Percentiles rank a stretch among this genome's conserved stretches.
Evolutionary conservation across 2,113 vertebrate genomes (phyloP).

Genomic region (Caloenas nicobarica): DNA sequence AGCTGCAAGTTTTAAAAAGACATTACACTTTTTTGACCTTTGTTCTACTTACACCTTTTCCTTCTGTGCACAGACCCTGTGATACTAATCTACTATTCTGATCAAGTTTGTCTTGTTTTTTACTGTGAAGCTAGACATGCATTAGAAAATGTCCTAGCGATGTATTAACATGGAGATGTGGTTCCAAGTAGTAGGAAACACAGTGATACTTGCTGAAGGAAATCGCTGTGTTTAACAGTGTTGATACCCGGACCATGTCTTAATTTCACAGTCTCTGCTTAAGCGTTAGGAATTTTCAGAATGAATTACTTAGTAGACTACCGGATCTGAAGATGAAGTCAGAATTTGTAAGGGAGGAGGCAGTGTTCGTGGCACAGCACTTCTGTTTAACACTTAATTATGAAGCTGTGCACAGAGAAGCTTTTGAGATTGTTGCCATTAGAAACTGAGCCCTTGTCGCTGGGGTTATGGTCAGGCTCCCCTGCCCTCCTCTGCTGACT

Average conservation of each 20-base stretch:
- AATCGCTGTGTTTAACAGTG: constrained; percentile 28
- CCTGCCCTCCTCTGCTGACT: constrained; percentile 56
- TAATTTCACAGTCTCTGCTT: constrained; percentile 30
- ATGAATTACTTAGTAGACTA: constrained; percentile 48
- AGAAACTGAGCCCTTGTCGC: constrained; percentile 75
- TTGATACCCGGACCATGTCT: constrained; percentile 58
- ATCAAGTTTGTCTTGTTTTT: neutral
- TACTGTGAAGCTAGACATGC: neutral
- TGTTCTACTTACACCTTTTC: neutral
- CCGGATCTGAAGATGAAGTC: constrained; percentile 53
- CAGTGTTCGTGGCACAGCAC: neutral
- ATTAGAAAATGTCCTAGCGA: neutral
- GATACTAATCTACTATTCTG: neutral
- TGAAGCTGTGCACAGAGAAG: constrained; percentile 58
- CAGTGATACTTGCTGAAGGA: constrained; percentile 35
- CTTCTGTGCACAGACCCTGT: neutral
- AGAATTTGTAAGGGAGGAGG: constrained; percentile 55
- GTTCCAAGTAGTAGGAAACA: constrained; percentile 67
- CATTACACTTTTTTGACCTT: neutral
- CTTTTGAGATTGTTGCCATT: constrained; percentile 79
- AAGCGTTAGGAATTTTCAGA: constrained; percentile 48
- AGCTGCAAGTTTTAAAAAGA: neutral
- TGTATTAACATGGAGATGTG: constrained; percentile 15
- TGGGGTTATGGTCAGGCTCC: constrained; percentile 63
- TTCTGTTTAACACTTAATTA: constrained; percentile 70